Evolutionary conservation across 1,140 invertebrate species (phyloP).

Genomic region (Eufriesea mexicana): DNA sequence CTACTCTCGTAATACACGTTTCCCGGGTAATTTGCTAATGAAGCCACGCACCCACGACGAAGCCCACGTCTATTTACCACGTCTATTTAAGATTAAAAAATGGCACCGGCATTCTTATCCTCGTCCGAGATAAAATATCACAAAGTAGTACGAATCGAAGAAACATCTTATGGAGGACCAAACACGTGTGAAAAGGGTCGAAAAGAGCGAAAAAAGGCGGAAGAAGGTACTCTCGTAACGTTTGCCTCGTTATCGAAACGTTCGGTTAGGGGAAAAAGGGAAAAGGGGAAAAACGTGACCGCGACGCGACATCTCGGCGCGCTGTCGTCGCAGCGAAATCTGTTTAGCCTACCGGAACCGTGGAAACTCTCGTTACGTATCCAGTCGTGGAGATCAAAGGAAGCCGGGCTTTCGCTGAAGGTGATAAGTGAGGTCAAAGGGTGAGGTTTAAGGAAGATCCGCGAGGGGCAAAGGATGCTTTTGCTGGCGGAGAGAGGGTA

Average conservation of each 20-base stretch:
- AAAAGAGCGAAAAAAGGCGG: background rate
- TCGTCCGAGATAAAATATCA: too few species aligned
- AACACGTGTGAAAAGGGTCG: background rate
- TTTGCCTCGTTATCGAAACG: background rate
- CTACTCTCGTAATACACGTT: background rate
- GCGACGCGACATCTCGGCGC: background rate
- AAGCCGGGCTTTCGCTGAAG: constrained; percentile 2
- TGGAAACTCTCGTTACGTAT: constrained; percentile 47
- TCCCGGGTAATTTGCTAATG: background rate
- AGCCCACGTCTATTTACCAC: too few species aligned
- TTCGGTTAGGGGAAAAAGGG: background rate
- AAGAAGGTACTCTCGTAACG: background rate
- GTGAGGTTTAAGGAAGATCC: constrained; percentile 50
- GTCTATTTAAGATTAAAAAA: too few species aligned
- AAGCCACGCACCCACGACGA: too few species aligned
- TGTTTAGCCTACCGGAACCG: constrained; percentile 31
- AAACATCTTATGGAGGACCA: too few species aligned
- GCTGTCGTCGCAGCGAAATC: background rate
- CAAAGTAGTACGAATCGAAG: background rate
- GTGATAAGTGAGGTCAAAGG: constrained; percentile 8
- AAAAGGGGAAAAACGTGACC: background rate
- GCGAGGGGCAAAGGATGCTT: constrained; percentile 51
- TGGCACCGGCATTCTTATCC: too few species aligned
- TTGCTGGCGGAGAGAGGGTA: constrained; percentile 44
- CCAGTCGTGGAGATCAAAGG: constrained; percentile 56